These are phyloP conservation scores for Oncorhynchus nerka DNA, from an alignment of 2,113 vertebrate genomes.

Conservation along the genomic window DNA sequence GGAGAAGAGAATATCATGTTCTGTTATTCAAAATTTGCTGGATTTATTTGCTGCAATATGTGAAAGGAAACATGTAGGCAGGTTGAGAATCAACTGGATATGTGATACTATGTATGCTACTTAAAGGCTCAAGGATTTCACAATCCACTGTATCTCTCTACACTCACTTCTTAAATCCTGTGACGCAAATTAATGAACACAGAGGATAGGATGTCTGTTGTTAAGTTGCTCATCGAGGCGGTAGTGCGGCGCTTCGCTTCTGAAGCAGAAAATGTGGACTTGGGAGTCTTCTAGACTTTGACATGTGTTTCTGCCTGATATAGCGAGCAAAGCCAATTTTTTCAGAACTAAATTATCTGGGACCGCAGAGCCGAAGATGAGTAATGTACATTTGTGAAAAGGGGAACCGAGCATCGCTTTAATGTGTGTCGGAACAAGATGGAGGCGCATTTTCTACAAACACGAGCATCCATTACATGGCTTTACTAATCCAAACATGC, in stretches of 20 bases:
- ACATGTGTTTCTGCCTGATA: constrained; percentile 65
- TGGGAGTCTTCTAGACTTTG: not conserved
- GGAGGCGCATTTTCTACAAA: constrained; percentile 48
- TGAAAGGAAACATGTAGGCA: constrained; percentile 29
- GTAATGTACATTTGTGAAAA: constrained; percentile 55
- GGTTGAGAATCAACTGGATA: not conserved
- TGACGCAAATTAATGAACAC: constrained; percentile 39
- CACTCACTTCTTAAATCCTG: constrained; percentile 35
- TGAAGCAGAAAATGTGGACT: constrained; percentile 39
- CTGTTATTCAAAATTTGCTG: constrained; percentile 45
- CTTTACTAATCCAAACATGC: constrained; percentile 71
- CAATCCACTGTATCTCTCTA: constrained; percentile 33
- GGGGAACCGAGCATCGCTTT: constrained; percentile 44
- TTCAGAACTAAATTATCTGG: constrained; percentile 44
- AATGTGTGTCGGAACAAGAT: constrained; percentile 44
- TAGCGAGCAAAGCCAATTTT: constrained; percentile 41
- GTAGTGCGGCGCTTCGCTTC: constrained; percentile 31
- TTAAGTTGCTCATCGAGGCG: constrained; percentile 44
- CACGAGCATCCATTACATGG: constrained; percentile 69
- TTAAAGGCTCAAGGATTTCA: constrained; percentile 45
- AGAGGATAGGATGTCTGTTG: constrained; percentile 39
- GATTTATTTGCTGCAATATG: constrained; percentile 28
- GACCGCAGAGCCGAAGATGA: constrained; percentile 52
- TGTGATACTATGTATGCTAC: constrained; percentile 7
- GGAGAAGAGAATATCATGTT: constrained; percentile 27